These are phyloP conservation scores for Strix uralensis DNA, from an alignment of 2,113 vertebrate genomes.

Conservation along the genomic window DNA sequence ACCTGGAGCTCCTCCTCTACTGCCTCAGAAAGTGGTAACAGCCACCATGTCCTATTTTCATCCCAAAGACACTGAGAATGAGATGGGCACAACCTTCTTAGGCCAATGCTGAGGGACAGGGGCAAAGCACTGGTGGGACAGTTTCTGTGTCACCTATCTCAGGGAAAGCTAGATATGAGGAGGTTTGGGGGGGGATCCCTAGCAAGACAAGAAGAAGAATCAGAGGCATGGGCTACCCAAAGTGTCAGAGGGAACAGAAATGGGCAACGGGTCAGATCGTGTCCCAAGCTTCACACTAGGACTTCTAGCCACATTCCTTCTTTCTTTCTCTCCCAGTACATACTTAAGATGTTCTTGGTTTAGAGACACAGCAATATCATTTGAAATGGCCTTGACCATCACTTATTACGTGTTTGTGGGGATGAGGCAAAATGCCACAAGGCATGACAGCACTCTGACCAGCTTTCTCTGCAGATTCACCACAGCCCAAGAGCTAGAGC, in stretches of 20 bases:
- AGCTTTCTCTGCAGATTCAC: neutral
- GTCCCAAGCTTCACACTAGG: neutral
- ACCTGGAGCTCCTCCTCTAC: neutral
- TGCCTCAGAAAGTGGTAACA: neutral
- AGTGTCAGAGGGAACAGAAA: neutral
- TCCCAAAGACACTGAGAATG: neutral
- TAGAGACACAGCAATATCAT: neutral
- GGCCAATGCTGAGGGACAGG: neutral
- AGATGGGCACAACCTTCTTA: neutral
- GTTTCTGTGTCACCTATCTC: neutral
- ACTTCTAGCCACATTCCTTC: neutral
- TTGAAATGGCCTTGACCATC: neutral
- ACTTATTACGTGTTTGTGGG: neutral
- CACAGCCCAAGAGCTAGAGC: neutral
- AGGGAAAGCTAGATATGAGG: neutral
- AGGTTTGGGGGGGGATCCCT: rapidly evolving
- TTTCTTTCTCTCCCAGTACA: neutral
- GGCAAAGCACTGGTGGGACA: neutral
- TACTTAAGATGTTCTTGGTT: neutral
- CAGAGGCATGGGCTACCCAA: neutral
- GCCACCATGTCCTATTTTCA: neutral
- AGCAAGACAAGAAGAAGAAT: neutral
- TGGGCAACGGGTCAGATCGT: rapidly evolving
- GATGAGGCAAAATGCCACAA: neutral
- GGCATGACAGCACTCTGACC: neutral